Percentiles rank a stretch among this genome's conserved stretches.
Evolutionary conservation across 2,888 invertebrate species (phyloP).

Genomic region (Andrena hattorfiana): DNA sequence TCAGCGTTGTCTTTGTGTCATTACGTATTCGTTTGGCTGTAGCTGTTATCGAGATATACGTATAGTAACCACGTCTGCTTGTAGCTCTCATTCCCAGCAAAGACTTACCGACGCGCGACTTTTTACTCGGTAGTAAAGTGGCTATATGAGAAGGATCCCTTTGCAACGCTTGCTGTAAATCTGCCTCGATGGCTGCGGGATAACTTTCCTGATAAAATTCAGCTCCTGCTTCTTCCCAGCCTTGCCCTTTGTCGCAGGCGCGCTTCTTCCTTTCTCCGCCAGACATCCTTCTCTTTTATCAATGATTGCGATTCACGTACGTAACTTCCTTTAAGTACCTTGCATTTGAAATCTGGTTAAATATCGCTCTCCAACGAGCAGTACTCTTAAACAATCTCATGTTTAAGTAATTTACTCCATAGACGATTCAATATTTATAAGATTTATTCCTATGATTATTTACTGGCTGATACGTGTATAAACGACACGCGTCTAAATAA

Average conservation of each 20-base stretch:
- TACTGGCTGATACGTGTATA: neutral
- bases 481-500: neutral
- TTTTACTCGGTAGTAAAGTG: slow-evolving; percentile 92
- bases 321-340: slow-evolving; percentile 12
- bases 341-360: slow-evolving; percentile 10
- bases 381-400: too few relatives aligned
- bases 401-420: neutral
- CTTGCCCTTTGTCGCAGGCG: slow-evolving; percentile 87
- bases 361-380: neutral
- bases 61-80: neutral
- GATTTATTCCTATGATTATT: neutral
- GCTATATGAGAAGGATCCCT: slow-evolving; percentile 91
- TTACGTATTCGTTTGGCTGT: slow-evolving; percentile 89
- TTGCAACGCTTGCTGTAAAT: slow-evolving; percentile 87
- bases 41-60: slow-evolving; percentile 84
- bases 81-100: neutral
- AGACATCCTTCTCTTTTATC: slow-evolving; percentile 85
- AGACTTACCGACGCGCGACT: slow-evolving; percentile 89
- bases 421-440: neutral
- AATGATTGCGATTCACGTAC: slow-evolving; percentile 18
- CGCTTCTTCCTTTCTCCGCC: slow-evolving; percentile 87
- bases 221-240: slow-evolving; percentile 94
- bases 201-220: slow-evolving; percentile 95
- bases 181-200: slow-evolving; percentile 90
- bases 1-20: slow-evolving; percentile 88